Conservation (phyloP, 64 coral and sea anemone species). For the Orbicella faveolata region DNA sequence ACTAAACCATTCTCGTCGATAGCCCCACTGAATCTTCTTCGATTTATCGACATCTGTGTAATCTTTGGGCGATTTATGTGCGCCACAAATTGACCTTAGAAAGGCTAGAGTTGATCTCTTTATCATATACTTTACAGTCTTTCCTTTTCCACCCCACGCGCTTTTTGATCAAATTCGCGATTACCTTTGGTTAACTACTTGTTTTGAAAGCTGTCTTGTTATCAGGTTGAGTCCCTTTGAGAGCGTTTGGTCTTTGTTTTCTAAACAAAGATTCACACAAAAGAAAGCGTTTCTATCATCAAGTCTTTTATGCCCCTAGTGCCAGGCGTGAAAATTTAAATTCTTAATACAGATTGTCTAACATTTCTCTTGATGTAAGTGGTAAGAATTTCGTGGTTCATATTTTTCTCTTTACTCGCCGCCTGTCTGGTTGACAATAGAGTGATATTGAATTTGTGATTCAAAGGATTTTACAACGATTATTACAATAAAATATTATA, state of each 20-base stretch:
- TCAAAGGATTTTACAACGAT: no score
- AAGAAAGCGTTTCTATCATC: not conserved
- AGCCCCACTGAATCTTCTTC: not conserved
- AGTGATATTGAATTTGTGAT: not conserved
- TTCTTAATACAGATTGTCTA: not conserved
- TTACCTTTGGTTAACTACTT: not conserved
- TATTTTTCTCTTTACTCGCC: not conserved
- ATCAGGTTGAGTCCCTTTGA: not conserved
- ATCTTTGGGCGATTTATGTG: not conserved
- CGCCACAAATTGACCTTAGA: not conserved
- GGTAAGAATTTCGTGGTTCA: not conserved
- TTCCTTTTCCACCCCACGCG: not conserved
- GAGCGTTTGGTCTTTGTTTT: not conserved
- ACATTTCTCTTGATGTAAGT: not conserved
- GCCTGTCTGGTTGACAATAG: not conserved
- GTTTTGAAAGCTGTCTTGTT: conserved; percentile 1
- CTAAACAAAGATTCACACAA: not conserved
- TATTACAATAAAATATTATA: no score
- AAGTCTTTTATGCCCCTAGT: not conserved
- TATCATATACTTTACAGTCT: not conserved
- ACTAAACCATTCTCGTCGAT: not conserved
- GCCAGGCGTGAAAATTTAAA: not conserved
- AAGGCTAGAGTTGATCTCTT: not conserved
- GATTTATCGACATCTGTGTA: not conserved
- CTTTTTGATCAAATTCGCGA: not conserved